A percentile compares a stretch with the other conserved stretches of the same genome.
Evolutionary conservation across 2,113 vertebrate species (phyloP).

Genomic region (Donacobius atricapilla): DNA sequence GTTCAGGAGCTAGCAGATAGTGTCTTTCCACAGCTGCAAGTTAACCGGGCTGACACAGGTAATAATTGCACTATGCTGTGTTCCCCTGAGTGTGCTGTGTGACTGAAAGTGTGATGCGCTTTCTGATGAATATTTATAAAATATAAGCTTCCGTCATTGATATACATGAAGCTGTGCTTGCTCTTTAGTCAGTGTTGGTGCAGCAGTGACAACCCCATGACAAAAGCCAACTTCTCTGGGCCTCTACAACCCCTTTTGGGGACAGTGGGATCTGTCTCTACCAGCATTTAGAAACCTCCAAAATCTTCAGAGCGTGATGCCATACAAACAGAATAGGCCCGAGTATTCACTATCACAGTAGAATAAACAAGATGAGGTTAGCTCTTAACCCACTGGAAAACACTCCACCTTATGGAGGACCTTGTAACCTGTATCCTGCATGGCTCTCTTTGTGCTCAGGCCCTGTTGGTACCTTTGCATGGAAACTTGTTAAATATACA

Average conservation of each 20-base stretch:
- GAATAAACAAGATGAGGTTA: neutral
- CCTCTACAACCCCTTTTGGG: neutral
- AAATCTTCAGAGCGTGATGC: neutral
- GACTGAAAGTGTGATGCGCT: too few species aligned
- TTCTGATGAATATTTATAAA: neutral
- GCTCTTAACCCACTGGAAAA: neutral
- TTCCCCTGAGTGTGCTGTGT: fast-evolving
- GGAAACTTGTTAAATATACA: neutral
- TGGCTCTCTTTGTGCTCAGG: neutral
- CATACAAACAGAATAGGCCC: fast-evolving
- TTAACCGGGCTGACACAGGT: neutral
- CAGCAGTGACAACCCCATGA: fast-evolving
- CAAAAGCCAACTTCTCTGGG: neutral
- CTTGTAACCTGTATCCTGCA: fast-evolving
- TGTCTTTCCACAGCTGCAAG: neutral
- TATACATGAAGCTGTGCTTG: neutral
- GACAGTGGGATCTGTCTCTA: neutral
- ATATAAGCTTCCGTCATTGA: fast-evolving
- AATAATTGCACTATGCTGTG: neutral
- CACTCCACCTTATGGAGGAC: neutral
- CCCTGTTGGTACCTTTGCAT: neutral
- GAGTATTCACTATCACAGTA: neutral
- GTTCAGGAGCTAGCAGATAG: neutral
- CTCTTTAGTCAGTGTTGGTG: neutral
- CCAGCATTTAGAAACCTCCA: neutral